A percentile compares a stretch with the other conserved stretches of the same genome.
These are phyloP conservation scores for Malurus elegans DNA, from an alignment of 2,113 vertebrate species.

Conservation along the genomic window DNA sequence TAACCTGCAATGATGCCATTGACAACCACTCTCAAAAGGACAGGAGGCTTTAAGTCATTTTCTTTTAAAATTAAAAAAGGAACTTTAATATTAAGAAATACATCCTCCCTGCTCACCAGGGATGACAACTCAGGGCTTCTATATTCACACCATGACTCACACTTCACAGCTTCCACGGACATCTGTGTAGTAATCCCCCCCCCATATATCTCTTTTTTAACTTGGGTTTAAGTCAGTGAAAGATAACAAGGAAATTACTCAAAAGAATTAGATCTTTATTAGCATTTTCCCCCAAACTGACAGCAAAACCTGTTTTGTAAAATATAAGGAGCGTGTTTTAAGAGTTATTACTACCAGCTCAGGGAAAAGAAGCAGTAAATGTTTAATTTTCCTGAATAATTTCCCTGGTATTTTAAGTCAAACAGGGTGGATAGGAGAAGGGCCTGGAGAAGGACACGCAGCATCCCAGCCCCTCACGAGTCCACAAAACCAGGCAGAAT, in stretches of 20 bases:
- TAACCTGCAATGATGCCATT: constrained; percentile 64
- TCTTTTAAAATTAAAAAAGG: constrained; percentile 69
- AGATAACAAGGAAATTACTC: constrained; percentile 43
- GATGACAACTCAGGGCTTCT: constrained; percentile 65
- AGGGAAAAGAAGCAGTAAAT: neutral
- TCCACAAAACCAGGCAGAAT: neutral
- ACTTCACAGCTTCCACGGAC: constrained; percentile 55
- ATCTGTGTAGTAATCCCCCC: constrained; percentile 37
- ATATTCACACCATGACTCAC: constrained; percentile 60
- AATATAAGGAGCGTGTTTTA: neutral
- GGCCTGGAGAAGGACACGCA: neutral
- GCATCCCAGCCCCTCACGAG: neutral
- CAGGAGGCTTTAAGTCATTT: constrained; percentile 67
- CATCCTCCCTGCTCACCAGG: constrained; percentile 63
- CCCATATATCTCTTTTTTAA: constrained; percentile 11
- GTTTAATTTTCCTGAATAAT: constrained; percentile 5
- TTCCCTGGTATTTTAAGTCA: neutral
- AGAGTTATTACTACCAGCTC: neutral
- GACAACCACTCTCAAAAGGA: constrained; percentile 64
- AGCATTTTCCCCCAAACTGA: neutral
- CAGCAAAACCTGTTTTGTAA: neutral
- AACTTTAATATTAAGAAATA: constrained; percentile 71
- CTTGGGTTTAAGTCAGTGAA: constrained; percentile 30
- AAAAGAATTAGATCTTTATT: constrained; percentile 20
- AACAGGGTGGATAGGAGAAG: neutral